phyloP scores from a whole-genome alignment of 2,888 invertebrate species.

The Drosophila falleni region DNA sequence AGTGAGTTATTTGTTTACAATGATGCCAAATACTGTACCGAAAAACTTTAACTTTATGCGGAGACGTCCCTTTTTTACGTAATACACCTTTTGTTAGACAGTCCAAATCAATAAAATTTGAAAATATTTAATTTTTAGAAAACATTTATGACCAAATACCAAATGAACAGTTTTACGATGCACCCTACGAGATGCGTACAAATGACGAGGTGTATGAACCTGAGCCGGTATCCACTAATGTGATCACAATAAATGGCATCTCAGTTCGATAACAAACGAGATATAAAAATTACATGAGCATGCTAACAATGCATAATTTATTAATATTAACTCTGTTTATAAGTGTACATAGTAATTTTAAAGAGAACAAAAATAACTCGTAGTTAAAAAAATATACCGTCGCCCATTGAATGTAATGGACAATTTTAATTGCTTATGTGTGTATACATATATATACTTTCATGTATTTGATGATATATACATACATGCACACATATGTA shows the following conservation, averaged over 20 bases:
- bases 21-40: too few relatives aligned
- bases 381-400: conserved; percentile 25
- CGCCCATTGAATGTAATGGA: background rate
- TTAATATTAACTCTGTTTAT: conserved; percentile 51
- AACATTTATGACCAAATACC: conserved; percentile 88
- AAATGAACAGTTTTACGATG: conserved; percentile 91
- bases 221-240: conserved; percentile 85
- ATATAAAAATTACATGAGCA: background rate
- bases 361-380: conserved; percentile 31
- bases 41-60: too few relatives aligned
- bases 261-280: conserved; percentile 90
- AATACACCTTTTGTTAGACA: too few relatives aligned
- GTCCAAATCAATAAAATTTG: too few relatives aligned
- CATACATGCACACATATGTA: conserved; percentile 6
- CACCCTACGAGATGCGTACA: conserved; percentile 89
- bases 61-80: too few relatives aligned
- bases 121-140: conserved; percentile 64
- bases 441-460: conserved; percentile 2
- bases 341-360: conserved; percentile 57
- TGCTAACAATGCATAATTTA: background rate
- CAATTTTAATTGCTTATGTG: background rate
- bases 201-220: conserved; percentile 88
- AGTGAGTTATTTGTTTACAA: too few relatives aligned
- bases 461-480: background rate
- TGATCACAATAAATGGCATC: conserved; percentile 95